Conservation (phyloP, 2,888 invertebrate genomes). For the Acanthoscelides obtectus region DNA sequence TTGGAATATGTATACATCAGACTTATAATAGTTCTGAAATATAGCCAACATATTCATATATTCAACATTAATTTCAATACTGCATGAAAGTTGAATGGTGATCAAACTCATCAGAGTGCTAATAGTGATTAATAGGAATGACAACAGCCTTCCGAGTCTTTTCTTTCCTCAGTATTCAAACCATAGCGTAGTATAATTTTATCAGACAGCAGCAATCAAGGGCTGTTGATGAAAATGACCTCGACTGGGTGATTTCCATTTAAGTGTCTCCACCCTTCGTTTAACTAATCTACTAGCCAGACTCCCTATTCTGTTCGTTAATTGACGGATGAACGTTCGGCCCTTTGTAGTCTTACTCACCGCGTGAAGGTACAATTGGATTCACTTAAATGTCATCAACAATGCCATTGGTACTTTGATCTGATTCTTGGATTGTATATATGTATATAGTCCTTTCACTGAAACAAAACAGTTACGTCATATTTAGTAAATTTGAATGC, state of each 20-base stretch:
- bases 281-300: conserved; percentile 25
- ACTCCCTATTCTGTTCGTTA: conserved; percentile 21
- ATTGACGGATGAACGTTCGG: conserved; percentile 16
- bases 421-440: background rate
- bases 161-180: background rate
- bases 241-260: conserved; percentile 28
- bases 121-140: background rate
- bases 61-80: too few relatives aligned
- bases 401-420: background rate
- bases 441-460: too few relatives aligned
- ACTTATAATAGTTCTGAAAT: too few relatives aligned
- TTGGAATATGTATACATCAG: too few relatives aligned
- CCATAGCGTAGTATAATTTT: background rate
- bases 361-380: background rate
- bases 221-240: conserved; percentile 32
- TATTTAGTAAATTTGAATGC: too few relatives aligned
- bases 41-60: too few relatives aligned
- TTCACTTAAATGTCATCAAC: background rate
- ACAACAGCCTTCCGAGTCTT: background rate
- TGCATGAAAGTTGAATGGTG: too few relatives aligned
- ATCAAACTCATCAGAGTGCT: background rate
- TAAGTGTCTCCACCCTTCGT: conserved; percentile 25
- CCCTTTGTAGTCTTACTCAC: background rate
- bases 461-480: too few relatives aligned
- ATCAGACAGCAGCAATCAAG: conserved; percentile 9